A percentile compares a stretch with the other conserved stretches of the same genome.
Evolutionary conservation across 2,888 invertebrate genomes (phyloP).

Genomic region (Cephus pulcher): DNA sequence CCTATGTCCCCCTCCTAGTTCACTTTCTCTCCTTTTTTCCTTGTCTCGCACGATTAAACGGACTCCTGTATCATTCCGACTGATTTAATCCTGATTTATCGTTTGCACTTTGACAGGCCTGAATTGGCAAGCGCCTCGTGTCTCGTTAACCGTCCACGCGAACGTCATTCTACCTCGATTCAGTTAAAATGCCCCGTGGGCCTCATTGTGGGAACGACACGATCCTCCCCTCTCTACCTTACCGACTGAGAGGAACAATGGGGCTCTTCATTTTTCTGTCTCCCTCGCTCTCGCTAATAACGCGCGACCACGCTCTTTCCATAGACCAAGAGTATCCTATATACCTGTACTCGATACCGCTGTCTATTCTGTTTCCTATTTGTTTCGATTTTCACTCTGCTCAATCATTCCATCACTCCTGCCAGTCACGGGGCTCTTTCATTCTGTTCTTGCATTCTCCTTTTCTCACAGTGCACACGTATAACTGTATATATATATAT

Average conservation of each 20-base stretch:
- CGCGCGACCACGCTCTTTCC: constrained; percentile 16
- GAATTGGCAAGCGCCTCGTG: too few relatives aligned
- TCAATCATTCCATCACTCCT: constrained; percentile 16
- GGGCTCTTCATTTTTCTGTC: constrained; percentile 18
- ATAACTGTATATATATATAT: too few relatives aligned
- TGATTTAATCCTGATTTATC: too few relatives aligned
- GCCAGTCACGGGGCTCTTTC: constrained; percentile 10
- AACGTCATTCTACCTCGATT: constrained; percentile 19
- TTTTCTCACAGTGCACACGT: too few relatives aligned
- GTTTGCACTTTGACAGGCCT: too few relatives aligned
- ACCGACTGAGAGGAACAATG: neutral
- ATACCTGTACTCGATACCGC: too few relatives aligned
- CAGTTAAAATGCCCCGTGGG: too few relatives aligned
- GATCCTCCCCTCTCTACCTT: too few relatives aligned
- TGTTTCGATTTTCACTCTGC: constrained; percentile 4
- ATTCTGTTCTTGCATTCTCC: neutral
- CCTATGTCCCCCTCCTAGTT: constrained; percentile 24
- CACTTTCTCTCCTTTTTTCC: neutral
- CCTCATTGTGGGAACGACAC: too few relatives aligned
- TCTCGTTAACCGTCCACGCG: constrained; percentile 9
- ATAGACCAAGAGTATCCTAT: neutral
- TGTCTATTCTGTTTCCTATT: too few relatives aligned
- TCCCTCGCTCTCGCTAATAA: constrained; percentile 8
- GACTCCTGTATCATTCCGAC: too few relatives aligned
- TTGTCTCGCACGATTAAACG: too few relatives aligned